Conservation (phyloP, 2,888 invertebrate genomes). For the Chymomyza procnemis region DNA sequence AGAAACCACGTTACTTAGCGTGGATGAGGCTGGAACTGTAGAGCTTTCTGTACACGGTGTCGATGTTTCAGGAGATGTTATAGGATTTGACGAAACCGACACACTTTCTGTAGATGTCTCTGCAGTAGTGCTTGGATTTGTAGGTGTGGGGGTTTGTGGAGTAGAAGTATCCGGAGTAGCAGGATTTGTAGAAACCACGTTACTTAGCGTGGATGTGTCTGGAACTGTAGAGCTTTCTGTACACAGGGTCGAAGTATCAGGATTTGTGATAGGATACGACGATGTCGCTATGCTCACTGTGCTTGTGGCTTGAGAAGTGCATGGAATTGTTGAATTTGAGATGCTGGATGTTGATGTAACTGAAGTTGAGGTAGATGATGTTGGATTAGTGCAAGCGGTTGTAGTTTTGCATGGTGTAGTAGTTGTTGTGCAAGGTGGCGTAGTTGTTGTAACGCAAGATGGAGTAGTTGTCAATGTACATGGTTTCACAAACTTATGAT, state of each 20-base stretch:
- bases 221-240: no score
- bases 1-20: neutral
- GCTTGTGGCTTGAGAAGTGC: neutral
- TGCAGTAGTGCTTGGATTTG: neutral
- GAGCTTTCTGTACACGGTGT: neutral
- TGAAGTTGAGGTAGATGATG: neutral
- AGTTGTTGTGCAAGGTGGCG: neutral
- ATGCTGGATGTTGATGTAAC: neutral
- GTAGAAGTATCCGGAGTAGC: neutral
- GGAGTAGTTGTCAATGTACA: neutral
- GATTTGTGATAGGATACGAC: no score
- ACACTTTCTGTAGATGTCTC: neutral
- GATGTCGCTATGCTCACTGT: neutral
- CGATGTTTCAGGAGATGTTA: neutral
- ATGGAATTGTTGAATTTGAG: neutral
- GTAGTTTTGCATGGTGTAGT: constrained; percentile 1
- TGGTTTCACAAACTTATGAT: neutral
- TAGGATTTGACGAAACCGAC: neutral
- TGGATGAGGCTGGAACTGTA: neutral
- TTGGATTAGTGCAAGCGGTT: neutral
- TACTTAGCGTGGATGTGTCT: no score
- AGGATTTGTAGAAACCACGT: neutral
- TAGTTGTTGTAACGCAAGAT: neutral
- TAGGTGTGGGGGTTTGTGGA: neutral
- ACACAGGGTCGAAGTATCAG: no score